Evolutionary conservation across 2,113 vertebrate genomes (phyloP).

Genomic region (Dasyurus viverrinus): DNA sequence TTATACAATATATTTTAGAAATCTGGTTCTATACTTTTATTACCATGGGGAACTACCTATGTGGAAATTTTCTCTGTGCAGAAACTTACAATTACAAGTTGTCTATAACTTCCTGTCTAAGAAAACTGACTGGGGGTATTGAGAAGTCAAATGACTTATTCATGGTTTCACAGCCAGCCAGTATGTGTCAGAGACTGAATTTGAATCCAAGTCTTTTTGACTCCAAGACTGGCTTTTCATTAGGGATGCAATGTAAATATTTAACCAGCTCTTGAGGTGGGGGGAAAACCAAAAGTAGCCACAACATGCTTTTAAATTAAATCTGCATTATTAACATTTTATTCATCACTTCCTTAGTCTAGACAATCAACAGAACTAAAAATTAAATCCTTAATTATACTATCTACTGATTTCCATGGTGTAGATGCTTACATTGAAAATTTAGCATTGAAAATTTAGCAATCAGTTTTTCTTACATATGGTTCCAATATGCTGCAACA

Average conservation of each 20-base stretch:
- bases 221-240: background rate
- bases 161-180: background rate
- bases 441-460: background rate
- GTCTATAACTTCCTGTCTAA: background rate
- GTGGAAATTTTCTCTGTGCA: background rate
- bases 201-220: background rate
- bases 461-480: background rate
- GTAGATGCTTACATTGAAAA: background rate
- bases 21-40: background rate
- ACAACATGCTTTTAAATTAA: background rate
- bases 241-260: background rate
- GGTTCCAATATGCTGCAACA: background rate
- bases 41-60: background rate
- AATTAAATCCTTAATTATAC: background rate
- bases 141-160: background rate
- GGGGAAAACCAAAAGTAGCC: background rate
- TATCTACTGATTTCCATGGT: background rate
- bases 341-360: background rate
- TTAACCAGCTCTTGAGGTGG: background rate
- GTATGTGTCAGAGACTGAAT: background rate
- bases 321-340: background rate
- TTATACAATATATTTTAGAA: background rate
- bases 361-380: background rate
- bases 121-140: background rate
- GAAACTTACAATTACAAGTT: background rate